phyloP scores from a whole-genome alignment of 2,797 vertebrate genomes.

The Sphenodon punctatus region DNA sequence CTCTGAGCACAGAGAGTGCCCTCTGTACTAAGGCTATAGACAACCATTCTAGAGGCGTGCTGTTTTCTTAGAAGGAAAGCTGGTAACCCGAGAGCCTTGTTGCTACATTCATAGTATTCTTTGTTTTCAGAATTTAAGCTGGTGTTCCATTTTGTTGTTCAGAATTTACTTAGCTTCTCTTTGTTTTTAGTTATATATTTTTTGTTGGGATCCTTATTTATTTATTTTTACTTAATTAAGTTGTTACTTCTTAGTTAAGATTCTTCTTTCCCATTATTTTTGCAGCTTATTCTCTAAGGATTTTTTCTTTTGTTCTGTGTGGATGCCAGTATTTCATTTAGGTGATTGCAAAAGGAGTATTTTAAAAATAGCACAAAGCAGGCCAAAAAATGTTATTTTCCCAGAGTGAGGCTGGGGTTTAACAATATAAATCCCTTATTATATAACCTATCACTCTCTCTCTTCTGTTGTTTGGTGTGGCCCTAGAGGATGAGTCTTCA shows the following conservation, averaged over 20 bases:
- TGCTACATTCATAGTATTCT: background rate
- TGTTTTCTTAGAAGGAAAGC: background rate
- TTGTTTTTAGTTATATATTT: no score
- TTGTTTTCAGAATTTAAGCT: background rate
- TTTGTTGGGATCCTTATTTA: no score
- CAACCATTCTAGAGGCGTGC: background rate
- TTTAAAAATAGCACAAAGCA: background rate
- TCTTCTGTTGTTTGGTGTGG: no score
- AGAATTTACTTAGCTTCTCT: background rate
- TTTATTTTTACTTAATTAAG: background rate
- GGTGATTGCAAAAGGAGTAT: background rate
- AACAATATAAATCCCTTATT: background rate
- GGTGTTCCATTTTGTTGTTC: background rate
- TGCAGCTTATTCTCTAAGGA: background rate
- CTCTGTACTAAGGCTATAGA: no score
- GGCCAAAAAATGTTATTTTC: background rate
- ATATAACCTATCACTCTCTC: background rate
- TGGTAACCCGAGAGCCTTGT: background rate
- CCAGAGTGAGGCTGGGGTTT: fast-evolving
- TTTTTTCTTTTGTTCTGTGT: background rate
- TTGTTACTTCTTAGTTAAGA: background rate
- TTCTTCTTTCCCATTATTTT: no score
- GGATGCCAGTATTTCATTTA: background rate
- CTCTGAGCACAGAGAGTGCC: no score
- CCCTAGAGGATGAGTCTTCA: no score